Conservation (phyloP, 1,140 invertebrate species). For the Lycorma delicatula region DNA sequence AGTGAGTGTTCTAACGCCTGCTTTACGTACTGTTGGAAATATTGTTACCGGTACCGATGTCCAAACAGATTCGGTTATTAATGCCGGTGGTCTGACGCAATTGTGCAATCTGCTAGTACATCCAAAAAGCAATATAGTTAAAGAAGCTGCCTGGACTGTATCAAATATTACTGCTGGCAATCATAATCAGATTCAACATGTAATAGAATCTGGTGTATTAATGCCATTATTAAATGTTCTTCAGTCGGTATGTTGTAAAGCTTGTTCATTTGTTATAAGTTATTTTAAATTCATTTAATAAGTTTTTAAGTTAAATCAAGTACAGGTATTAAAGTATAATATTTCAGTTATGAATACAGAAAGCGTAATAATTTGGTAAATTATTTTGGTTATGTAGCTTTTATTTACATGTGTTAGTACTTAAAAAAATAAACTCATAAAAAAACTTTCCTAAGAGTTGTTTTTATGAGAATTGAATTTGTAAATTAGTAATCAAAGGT, state of each 20-base stretch:
- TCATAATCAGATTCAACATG: constrained; percentile 59
- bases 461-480: too few relatives aligned
- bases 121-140: constrained; percentile 64
- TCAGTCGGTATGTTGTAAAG: constrained; percentile 41
- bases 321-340: too few relatives aligned
- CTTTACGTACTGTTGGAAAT: constrained; percentile 78
- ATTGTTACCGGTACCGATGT: constrained; percentile 75
- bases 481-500: too few relatives aligned
- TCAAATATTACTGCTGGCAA: constrained; percentile 78
- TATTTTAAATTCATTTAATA: too few relatives aligned
- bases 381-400: too few relatives aligned
- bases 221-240: constrained; percentile 60
- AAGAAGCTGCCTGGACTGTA: constrained; percentile 77
- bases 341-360: too few relatives aligned
- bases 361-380: too few relatives aligned
- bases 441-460: too few relatives aligned
- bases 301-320: too few relatives aligned
- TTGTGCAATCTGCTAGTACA: constrained; percentile 66
- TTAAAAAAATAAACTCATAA: too few relatives aligned
- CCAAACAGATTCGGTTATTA: constrained; percentile 86
- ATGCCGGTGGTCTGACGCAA: constrained; percentile 63
- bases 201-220: constrained; percentile 62
- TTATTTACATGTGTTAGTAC: too few relatives aligned
- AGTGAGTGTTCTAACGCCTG: constrained; percentile 75
- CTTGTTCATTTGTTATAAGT: too few relatives aligned